These are phyloP conservation scores for Apistogramma diplotaenia DNA, from an alignment of 2,113 vertebrate genomes.

Conservation along the genomic window DNA sequence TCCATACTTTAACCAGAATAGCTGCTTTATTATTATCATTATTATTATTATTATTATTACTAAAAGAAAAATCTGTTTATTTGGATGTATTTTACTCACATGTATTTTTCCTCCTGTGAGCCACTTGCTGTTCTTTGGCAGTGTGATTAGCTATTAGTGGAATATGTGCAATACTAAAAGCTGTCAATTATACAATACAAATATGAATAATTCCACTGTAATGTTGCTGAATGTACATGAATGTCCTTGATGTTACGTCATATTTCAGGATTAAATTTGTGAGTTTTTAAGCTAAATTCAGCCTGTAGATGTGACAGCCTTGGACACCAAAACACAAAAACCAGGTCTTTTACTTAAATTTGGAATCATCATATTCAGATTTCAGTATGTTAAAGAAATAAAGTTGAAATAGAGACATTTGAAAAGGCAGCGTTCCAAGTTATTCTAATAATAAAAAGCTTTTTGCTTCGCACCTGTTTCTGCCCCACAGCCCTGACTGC, in stretches of 20 bases:
- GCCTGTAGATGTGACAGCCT: background rate
- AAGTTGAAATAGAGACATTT: background rate
- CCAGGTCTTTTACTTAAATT: background rate
- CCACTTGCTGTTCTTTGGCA: conserved; percentile 64
- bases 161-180: conserved; percentile 76
- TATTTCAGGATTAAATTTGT: conserved; percentile 16
- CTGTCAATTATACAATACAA: conserved; percentile 39
- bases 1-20: conserved; percentile 37
- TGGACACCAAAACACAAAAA: background rate
- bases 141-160: conserved; percentile 69
- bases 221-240: background rate
- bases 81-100: conserved; percentile 54
- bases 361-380: background rate
- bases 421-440: background rate
- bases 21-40: conserved; percentile 43
- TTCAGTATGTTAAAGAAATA: background rate
- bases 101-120: conserved; percentile 48
- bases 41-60: background rate
- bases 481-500: background rate
- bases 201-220: conserved; percentile 34
- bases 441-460: background rate
- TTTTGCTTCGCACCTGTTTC: background rate
- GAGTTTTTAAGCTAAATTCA: conserved; percentile 20
- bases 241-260: background rate
- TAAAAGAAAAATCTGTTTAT: conserved; percentile 8